Evolutionary conservation across 2,113 vertebrate genomes (phyloP).

Genomic region (Rhagologus leucostigma): DNA sequence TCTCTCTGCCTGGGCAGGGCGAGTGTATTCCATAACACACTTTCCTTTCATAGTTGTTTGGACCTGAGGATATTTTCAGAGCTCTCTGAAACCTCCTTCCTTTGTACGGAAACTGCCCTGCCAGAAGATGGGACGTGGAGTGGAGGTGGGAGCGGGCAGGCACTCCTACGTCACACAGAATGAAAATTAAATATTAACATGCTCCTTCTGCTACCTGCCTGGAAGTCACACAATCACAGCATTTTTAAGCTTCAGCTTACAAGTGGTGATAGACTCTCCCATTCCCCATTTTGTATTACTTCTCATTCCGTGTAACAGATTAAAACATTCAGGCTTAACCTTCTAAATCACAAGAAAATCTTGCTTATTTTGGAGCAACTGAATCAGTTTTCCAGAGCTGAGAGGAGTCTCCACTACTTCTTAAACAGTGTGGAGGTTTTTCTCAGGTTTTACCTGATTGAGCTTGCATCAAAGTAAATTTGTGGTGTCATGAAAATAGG

Average conservation of each 20-base stretch:
- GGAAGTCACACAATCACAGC: neutral
- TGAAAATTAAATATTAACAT: neutral
- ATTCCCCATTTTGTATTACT: neutral
- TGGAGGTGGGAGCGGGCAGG: accelerated
- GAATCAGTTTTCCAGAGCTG: neutral
- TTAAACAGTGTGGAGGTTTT: neutral
- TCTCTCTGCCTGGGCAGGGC: neutral
- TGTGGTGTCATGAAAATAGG: neutral
- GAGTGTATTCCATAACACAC: neutral
- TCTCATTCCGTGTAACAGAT: neutral
- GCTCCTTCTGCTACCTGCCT: neutral
- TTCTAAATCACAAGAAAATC: neutral
- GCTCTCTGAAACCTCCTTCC: neutral
- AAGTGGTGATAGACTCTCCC: neutral
- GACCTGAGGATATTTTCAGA: neutral
- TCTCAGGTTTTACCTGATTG: neutral
- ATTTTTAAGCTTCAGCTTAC: neutral
- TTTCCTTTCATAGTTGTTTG: neutral
- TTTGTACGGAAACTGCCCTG: neutral
- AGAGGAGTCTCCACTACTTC: neutral
- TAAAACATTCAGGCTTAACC: neutral
- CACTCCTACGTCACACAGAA: neutral
- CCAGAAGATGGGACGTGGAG: neutral
- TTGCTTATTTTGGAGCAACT: neutral
- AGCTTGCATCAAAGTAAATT: neutral